These are phyloP conservation scores for Masnerella sp. DNA, from an alignment of 2,888 invertebrate genomes.

Conservation along the genomic window DNA sequence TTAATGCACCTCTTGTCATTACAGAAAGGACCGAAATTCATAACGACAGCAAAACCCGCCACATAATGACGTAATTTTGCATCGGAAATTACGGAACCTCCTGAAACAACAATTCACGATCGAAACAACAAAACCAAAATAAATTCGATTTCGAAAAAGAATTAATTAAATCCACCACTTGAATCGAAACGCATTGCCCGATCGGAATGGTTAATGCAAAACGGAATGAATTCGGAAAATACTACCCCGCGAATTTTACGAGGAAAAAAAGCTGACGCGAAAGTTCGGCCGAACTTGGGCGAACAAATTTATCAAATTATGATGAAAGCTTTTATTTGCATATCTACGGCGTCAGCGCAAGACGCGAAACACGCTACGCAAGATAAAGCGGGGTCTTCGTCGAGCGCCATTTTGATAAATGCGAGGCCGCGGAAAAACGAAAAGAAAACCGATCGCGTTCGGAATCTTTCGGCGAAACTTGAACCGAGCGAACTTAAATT, in stretches of 20 bases:
- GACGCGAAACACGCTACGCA: slow-evolving; percentile 48
- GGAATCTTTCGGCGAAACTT: slow-evolving; percentile 36
- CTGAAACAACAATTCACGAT: too few relatives aligned
- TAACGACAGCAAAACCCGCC: too few relatives aligned
- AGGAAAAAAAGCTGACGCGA: slow-evolving; percentile 18
- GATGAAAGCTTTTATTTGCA: slow-evolving; percentile 58
- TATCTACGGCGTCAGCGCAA: slow-evolving; percentile 47
- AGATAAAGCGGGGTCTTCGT: slow-evolving; percentile 34
- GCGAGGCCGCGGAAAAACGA: slow-evolving; percentile 40
- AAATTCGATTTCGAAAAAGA: too few relatives aligned
- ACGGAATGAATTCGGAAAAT: slow-evolving; percentile 28
- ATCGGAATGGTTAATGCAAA: slow-evolving; percentile 13
- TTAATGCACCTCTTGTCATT: too few relatives aligned
- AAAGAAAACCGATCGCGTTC: slow-evolving; percentile 34
- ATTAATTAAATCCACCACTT: too few relatives aligned
- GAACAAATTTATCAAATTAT: slow-evolving; percentile 57
- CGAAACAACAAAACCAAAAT: background rate
- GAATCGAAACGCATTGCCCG: background rate
- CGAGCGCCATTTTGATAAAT: slow-evolving; percentile 54
- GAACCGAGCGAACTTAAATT: slow-evolving; percentile 36
- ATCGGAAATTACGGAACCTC: background rate
- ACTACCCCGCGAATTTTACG: slow-evolving; percentile 16
- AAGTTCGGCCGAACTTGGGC: slow-evolving; percentile 37
- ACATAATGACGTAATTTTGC: background rate
- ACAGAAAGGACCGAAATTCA: too few relatives aligned